Evolutionary conservation across 2,888 invertebrate genomes (phyloP).

Genomic region (Neelides folsomi): DNA sequence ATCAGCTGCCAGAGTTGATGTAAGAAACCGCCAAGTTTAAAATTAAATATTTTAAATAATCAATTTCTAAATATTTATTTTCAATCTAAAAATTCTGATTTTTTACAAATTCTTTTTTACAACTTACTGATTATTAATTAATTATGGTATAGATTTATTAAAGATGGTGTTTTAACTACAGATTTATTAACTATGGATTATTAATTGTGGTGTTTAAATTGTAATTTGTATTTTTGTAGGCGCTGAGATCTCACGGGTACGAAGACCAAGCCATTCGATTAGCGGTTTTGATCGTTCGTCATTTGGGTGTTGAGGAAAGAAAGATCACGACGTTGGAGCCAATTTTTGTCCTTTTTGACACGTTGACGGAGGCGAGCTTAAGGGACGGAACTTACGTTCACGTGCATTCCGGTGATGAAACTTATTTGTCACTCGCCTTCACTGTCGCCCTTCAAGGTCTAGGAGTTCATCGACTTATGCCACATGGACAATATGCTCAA

Average conservation of each 20-base stretch:
- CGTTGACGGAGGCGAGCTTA: constrained; percentile 62
- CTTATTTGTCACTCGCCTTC: constrained; percentile 54
- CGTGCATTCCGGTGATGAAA: constrained; percentile 17
- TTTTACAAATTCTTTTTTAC: too few species aligned
- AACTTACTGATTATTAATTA: too few species aligned
- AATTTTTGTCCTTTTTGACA: constrained; percentile 67
- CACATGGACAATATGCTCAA: constrained; percentile 65
- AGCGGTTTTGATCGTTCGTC: constrained; percentile 7
- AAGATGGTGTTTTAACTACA: too few species aligned
- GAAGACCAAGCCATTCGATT: constrained; percentile 9
- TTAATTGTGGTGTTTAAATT: too few species aligned
- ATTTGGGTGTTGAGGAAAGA: constrained; percentile 34
- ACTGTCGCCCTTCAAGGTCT: constrained; percentile 66
- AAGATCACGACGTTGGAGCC: constrained; percentile 38
- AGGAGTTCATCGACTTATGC: constrained; percentile 65
- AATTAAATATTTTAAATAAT: too few species aligned
- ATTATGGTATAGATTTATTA: too few species aligned
- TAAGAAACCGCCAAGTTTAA: too few species aligned
- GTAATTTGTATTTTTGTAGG: constrained; percentile 6
- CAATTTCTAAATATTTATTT: too few species aligned
- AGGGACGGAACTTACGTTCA: too few species aligned
- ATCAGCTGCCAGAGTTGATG: too few species aligned
- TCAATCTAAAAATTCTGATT: too few species aligned
- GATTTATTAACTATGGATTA: too few species aligned
- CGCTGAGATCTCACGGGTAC: constrained; percentile 10